These are phyloP conservation scores for Melanotaenia pygmaea DNA, from an alignment of 2,797 vertebrate species.

Conservation along the genomic window DNA sequence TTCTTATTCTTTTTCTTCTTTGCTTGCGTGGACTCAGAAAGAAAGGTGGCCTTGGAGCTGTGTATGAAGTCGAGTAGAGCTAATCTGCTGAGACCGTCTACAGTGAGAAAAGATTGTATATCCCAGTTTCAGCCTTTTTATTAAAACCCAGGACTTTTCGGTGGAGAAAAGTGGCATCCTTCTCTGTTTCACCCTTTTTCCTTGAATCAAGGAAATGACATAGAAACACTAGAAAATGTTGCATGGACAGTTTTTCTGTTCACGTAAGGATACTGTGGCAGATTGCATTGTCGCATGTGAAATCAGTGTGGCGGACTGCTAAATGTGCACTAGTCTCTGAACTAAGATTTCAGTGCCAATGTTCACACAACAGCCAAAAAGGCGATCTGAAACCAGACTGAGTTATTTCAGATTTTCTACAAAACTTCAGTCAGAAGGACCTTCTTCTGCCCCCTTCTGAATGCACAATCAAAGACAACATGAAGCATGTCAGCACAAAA, in stretches of 20 bases:
- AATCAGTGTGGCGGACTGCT: slow-evolving; percentile 78
- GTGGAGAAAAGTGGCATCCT: slow-evolving; percentile 88
- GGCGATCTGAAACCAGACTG: slow-evolving; percentile 48
- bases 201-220: slow-evolving; percentile 99
- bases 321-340: slow-evolving; percentile 78
- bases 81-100: slow-evolving; percentile 89
- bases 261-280: slow-evolving; percentile 73
- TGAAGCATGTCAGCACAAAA: slow-evolving; percentile 75
- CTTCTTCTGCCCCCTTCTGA: slow-evolving; percentile 61
- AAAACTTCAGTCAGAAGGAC: slow-evolving; percentile 48
- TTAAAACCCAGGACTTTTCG: slow-evolving; percentile 77
- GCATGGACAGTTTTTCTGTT: slow-evolving; percentile 64
- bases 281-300: slow-evolving; percentile 80
- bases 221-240: slow-evolving; percentile 83
- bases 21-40: slow-evolving; percentile 83
- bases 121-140: slow-evolving; percentile 48
- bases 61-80: slow-evolving; percentile 90
- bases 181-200: slow-evolving; percentile 84
- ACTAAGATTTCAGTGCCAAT: slow-evolving; percentile 85
- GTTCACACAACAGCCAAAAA: slow-evolving; percentile 76
- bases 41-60: slow-evolving; percentile 94
- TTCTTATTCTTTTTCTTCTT: slow-evolving; percentile 50
- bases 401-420: slow-evolving; percentile 37
- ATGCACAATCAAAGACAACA: slow-evolving; percentile 72
- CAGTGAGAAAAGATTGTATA: slow-evolving; percentile 87